Conservation (phyloP, 2,113 vertebrate species). For the Brachypodius melanocephalos region DNA sequence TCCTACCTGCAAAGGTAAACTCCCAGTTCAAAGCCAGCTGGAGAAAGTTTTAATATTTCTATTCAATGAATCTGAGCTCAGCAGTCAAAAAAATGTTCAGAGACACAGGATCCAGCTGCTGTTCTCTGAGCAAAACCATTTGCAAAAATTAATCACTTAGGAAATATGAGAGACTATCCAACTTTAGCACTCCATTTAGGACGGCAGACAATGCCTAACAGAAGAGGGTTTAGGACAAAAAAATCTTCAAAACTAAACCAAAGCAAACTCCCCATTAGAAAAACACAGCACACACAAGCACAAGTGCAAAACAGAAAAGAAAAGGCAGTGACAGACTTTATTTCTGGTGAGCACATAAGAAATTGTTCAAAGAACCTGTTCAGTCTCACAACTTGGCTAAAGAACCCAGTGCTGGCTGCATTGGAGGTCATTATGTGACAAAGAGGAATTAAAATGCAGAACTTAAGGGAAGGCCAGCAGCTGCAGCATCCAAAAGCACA, state of each 20-base stretch:
- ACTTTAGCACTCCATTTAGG: neutral
- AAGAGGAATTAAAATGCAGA: neutral
- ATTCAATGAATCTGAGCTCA: neutral
- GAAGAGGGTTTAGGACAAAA: rapidly evolving
- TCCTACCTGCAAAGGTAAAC: neutral
- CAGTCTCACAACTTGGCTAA: neutral
- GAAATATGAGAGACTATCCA: neutral
- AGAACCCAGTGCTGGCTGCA: neutral
- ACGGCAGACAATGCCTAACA: neutral
- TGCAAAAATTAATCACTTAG: neutral
- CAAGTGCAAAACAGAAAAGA: neutral
- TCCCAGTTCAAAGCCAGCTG: neutral
- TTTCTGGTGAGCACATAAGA: rapidly evolving
- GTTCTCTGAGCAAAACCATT: neutral
- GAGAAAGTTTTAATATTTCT: neutral
- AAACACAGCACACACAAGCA: neutral
- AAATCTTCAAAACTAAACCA: neutral
- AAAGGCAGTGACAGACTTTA: neutral
- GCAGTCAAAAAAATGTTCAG: neutral
- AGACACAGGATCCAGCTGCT: neutral
- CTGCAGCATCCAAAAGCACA: neutral
- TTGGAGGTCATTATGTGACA: neutral
- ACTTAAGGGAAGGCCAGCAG: neutral
- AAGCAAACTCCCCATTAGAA: rapidly evolving
- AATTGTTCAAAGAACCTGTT: neutral